Evolutionary conservation across 1,140 invertebrate species (phyloP).

Genomic region (Gonioctena quinquepunctata): DNA sequence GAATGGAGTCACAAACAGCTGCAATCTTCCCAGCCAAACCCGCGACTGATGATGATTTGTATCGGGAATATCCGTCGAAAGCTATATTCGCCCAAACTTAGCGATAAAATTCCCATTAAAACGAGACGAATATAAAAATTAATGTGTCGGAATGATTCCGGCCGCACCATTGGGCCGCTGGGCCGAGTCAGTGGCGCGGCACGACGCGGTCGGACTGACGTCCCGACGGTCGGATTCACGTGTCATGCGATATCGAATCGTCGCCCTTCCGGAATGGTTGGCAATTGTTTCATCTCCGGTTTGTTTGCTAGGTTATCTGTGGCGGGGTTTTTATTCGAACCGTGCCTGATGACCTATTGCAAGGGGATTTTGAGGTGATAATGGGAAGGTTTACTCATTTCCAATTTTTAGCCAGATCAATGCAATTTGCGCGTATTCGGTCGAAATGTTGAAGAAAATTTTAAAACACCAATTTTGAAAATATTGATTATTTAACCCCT

Average conservation of each 20-base stretch:
- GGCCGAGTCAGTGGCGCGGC: neutral
- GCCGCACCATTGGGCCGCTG: neutral
- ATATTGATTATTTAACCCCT: too few species aligned
- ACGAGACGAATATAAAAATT: neutral
- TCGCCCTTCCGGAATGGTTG: neutral
- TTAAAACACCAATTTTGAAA: too few species aligned
- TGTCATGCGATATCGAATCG: neutral
- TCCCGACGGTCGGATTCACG: neutral
- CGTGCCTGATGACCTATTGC: too few species aligned
- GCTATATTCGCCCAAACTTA: neutral
- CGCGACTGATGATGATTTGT: neutral
- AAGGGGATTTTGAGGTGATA: too few species aligned
- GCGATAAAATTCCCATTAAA: neutral
- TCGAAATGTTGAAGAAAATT: too few species aligned
- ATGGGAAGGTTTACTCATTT: too few species aligned
- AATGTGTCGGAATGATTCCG: conserved; percentile 6
- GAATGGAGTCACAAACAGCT: too few species aligned
- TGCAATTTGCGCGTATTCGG: too few species aligned
- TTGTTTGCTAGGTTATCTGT: neutral
- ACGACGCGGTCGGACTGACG: neutral
- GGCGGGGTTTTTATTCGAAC: too few species aligned
- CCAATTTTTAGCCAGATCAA: too few species aligned
- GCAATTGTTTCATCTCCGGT: neutral
- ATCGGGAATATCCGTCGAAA: neutral
- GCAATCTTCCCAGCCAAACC: too few species aligned